Percentiles rank a stretch among this genome's conserved stretches.
Conservation (phyloP, 37 sponge, comb jelly and placozoan genomes). For the Spongia lamella region DNA sequence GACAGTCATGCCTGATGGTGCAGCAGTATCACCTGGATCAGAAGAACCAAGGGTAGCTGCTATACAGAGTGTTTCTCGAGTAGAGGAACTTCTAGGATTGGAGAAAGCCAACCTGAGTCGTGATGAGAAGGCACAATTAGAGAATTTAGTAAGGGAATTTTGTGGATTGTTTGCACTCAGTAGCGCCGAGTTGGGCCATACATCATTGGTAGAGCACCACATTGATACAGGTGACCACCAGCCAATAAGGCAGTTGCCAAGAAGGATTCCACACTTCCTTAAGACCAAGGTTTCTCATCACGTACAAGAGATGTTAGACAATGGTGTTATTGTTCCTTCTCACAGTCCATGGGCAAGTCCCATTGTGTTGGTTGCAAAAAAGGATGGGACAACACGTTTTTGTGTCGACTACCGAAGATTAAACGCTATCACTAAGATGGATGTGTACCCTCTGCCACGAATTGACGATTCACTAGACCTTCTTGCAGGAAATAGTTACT, state of each 20-base stretch:
- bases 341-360: conserved; percentile 63
- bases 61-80: neutral
- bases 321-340: conserved; percentile 49
- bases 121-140: neutral
- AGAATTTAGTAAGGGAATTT: neutral
- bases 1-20: too few species aligned
- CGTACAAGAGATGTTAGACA: conserved; percentile 40
- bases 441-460: conserved; percentile 63
- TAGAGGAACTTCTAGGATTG: too few species aligned
- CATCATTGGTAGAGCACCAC: conserved; percentile 11
- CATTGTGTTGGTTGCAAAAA: conserved; percentile 55
- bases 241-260: conserved; percentile 47
- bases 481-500: conserved; percentile 29
- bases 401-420: conserved; percentile 58
- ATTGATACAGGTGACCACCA: conserved; percentile 47
- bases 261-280: conserved; percentile 42
- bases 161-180: conserved; percentile 41
- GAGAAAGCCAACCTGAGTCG: neutral
- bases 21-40: neutral
- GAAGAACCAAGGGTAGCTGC: neutral
- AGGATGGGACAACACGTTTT: conserved; percentile 40
- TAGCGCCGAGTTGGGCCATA: conserved; percentile 29
- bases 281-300: conserved; percentile 21
- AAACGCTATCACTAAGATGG: conserved; percentile 56
- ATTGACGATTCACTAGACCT: conserved; percentile 49